phyloP scores from a whole-genome alignment of 2,797 vertebrate species.

The Pseudotriccus pelzelni region DNA sequence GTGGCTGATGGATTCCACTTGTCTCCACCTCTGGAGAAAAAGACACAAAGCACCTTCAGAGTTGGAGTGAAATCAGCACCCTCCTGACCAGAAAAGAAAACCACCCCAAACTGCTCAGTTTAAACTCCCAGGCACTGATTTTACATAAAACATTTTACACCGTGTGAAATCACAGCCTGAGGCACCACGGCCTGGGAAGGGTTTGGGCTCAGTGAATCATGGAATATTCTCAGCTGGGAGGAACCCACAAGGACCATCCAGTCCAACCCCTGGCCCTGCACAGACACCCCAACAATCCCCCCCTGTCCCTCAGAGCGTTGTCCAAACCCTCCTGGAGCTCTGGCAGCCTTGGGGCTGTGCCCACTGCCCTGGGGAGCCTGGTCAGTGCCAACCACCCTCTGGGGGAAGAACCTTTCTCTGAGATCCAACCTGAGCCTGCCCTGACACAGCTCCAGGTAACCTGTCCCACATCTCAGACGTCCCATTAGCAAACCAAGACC shows the following conservation, averaged over 20 bases:
- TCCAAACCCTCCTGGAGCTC: not conserved
- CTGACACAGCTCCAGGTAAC: not conserved
- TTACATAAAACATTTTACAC: not conserved
- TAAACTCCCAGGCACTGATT: not conserved
- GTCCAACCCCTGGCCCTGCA: fast-evolving
- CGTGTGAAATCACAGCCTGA: not conserved
- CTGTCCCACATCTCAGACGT: not conserved
- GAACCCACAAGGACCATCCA: fast-evolving
- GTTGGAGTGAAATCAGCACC: not conserved
- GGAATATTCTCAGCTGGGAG: not conserved
- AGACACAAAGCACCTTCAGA: not conserved
- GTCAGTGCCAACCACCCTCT: not conserved
- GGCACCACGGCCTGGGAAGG: not conserved
- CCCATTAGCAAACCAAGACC: not conserved
- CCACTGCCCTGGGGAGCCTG: not conserved
- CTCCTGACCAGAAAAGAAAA: not conserved
- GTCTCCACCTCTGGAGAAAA: not conserved
- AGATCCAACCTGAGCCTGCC: fast-evolving
- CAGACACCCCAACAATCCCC: not conserved
- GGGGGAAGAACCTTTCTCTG: not conserved
- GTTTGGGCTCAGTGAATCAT: not conserved
- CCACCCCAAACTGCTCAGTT: not conserved
- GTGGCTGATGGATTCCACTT: not conserved
- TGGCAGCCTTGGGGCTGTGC: not conserved
- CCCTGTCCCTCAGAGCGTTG: not conserved